Base-by-base conservation (phyloP, 2,888 invertebrate species). In the Calameuta filiformis region DNA sequence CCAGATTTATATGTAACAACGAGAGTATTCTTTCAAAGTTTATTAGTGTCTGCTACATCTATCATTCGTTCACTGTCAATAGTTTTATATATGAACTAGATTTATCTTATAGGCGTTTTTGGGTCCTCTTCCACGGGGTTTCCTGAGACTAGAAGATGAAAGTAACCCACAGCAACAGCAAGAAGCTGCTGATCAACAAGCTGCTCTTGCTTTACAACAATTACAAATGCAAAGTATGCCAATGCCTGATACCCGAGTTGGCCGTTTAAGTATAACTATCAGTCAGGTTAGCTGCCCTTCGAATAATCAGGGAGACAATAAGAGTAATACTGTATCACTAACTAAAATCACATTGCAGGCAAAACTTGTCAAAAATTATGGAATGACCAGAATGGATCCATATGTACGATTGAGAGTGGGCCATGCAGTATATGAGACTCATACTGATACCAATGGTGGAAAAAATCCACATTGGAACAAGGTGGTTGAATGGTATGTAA, bases 401-500 rank as follows among this genome's bases (percentile, higher is more conserved):
- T 99, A 99, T 90, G 98, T 97, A 56, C 94, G 99, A 79, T 92
- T 99, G 78, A 94, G 98, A 83, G 95, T 99, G 35, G 99, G 98
- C 0, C 98, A 98, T 92, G 96, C 96, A 86, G 96, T 98, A 79
- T 98, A 98, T 92, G 99, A 99, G 93, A 99, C 98, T 0, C 98
- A 97, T 87, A 98, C 98, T 1, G 97, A 97, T 90, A 95, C 96
- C 80, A 98, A 97, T 92, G 99, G 98, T 56, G 98, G 98, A 35
- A 98, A 98, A 92, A 97, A 96, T 87, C 99, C 99, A 4, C 94
- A 96, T 81, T 99, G 99, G 99, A 98, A 98, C 92, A 98, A 98
- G 93, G 96, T 97, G 76, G 96, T 99, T 84, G 97, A 97, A 89
- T 97, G 97, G 96, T 97, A 92, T 92, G 56, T 23, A 56, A 56